Evolutionary conservation across 2,113 vertebrate genomes (phyloP), one percentile per base, ranked within the genome.

Genomic region (Phylloscopus whistleri): DNA sequence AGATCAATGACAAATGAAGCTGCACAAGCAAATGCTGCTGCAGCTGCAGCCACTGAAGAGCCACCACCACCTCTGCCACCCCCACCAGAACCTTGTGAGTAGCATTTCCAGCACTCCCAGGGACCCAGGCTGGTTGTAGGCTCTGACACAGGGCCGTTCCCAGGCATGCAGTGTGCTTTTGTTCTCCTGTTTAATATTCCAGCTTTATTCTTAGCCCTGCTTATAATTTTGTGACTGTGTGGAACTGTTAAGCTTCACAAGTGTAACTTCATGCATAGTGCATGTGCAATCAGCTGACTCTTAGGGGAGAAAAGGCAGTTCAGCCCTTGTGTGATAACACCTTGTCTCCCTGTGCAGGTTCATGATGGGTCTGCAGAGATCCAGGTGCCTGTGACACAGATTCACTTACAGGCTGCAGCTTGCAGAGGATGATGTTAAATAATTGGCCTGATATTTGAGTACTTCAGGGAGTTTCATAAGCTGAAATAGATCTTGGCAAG

Each of bases 1-100:
- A 98, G 99, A 85, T 99, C 99, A 79, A 99, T 99, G 99, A 99
- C 99, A 80, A 99, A 98, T 58, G 99, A 99, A 95, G 99, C 99
- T 13, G 99, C 99, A 1, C 98, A 99, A 53, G 98, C 98, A 66
- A 98, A 96, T 33, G 98, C 98, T 22, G 99, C 98, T 11, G 98
- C 98, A 6, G 97, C 98, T 2, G 95, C 98, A 3, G 96, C 98
- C 59, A 97, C 98, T 2, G 99, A 99, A 94, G 99, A 99, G 20
- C 98, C 98, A 1, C 98, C 98, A 1, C 96, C 98, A 0, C 97
- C 98, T 59, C 88, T 98, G 60, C 97, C 98, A 10, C 97, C 98
- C 7, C 97, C 98, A 3, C 98, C 98, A 59, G 99, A 99, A 72
- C 98, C 98, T 68, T 96, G 98, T 99, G 96, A 98, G 98, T 97